Percentiles rank a stretch among this genome's conserved stretches.
Evolutionary conservation across 2,888 invertebrate species (phyloP).

Genomic region (Brachynemurus nebulosus): DNA sequence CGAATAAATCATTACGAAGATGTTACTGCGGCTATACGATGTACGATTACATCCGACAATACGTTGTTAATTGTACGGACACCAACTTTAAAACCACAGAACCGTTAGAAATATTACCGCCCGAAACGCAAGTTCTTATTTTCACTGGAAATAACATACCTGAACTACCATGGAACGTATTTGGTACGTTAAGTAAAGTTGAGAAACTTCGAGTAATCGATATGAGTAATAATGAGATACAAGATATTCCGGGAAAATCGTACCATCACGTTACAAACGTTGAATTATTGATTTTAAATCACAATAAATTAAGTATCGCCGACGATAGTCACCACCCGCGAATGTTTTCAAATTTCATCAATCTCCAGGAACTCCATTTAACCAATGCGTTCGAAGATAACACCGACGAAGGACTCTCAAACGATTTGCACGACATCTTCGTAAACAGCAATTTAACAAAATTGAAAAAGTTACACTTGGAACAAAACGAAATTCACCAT

Average conservation of each 20-base stretch:
- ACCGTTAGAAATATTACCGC: conserved; percentile 46
- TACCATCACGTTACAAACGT: conserved; percentile 61
- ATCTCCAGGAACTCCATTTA: conserved; percentile 53
- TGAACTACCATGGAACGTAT: conserved; percentile 53
- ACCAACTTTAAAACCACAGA: conserved; percentile 41
- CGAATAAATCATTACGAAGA: conserved; percentile 19
- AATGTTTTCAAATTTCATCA: conserved; percentile 54
- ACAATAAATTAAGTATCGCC: conserved; percentile 52
- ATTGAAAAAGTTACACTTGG: conserved; percentile 55
- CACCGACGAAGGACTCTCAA: conserved; percentile 42
- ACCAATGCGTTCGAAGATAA: conserved; percentile 60
- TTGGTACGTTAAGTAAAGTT: conserved; percentile 46
- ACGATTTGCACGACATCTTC: conserved; percentile 57
- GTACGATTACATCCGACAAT: conserved; percentile 36
- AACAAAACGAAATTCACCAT: conserved; percentile 57
- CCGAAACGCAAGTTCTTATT: conserved; percentile 50
- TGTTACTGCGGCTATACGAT: conserved; percentile 42
- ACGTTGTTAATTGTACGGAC: conserved; percentile 58
- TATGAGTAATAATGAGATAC: conserved; percentile 58
- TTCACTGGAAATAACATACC: conserved; percentile 55
- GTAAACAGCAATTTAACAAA: conserved; percentile 49
- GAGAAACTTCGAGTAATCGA: conserved; percentile 48
- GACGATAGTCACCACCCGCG: conserved; percentile 45
- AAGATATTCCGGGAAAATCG: conserved; percentile 55
- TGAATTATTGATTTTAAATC: conserved; percentile 51